Percentiles rank a stretch among this genome's conserved stretches.
These are phyloP conservation scores for Cherax destructor DNA, from an alignment of 1,140 invertebrate genomes.

Conservation along the genomic window DNA sequence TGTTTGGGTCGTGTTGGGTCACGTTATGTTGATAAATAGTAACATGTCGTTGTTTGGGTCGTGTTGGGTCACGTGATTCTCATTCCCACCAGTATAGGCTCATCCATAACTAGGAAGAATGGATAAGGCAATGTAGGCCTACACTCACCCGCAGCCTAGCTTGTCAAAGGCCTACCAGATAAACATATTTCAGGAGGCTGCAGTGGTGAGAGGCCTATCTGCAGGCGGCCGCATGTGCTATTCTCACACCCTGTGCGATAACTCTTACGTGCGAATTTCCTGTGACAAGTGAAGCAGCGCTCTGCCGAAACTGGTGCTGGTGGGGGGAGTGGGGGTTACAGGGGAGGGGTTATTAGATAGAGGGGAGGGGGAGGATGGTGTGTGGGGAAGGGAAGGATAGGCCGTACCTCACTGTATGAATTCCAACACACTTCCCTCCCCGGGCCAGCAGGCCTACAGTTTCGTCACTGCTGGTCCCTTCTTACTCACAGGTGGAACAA, in stretches of 20 bases:
- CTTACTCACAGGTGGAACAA: too few species aligned
- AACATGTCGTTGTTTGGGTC: too few species aligned
- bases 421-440: too few species aligned
- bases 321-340: not conserved
- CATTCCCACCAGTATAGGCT: too few species aligned
- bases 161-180: slow-evolving; percentile 21
- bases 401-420: not conserved
- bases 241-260: not conserved
- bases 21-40: too few species aligned
- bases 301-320: not conserved
- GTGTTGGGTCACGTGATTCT: too few species aligned
- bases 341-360: not conserved
- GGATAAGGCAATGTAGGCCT: not conserved
- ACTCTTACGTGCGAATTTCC: slow-evolving; percentile 17
- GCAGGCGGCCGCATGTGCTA: not conserved
- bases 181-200: slow-evolving; percentile 1
- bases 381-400: too few species aligned
- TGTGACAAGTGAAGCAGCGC: not conserved
- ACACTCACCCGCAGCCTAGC: not conserved
- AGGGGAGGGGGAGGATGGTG: not conserved
- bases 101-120: not conserved
- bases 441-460: too few species aligned
- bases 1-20: too few species aligned
- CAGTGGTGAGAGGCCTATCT: not conserved
- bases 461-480: too few species aligned